Evolutionary conservation across 2,113 vertebrate genomes (phyloP).

Genomic region (Proterorhinus semilunaris): DNA sequence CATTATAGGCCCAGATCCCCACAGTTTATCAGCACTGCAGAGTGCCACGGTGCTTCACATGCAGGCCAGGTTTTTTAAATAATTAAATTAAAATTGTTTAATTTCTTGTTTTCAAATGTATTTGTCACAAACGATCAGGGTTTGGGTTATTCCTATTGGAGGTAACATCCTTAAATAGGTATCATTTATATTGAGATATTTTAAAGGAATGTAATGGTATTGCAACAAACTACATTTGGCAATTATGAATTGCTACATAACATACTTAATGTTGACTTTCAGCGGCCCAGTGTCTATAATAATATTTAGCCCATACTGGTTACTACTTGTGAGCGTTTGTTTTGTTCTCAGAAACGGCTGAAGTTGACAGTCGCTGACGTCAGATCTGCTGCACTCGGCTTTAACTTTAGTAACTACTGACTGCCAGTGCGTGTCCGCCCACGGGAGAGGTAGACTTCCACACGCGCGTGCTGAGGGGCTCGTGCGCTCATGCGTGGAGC

Average conservation of each 20-base stretch:
- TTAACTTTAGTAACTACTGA: constrained; percentile 63
- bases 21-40: neutral
- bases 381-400: constrained; percentile 1
- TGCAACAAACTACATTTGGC: too few species aligned
- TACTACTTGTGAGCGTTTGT: neutral
- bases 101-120: too few species aligned
- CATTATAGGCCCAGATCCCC: constrained; percentile 48
- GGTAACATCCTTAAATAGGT: too few species aligned
- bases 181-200: too few species aligned
- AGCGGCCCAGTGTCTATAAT: neutral
- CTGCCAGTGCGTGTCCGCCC: constrained; percentile 63
- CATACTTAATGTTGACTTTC: too few species aligned
- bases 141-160: too few species aligned
- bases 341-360: neutral
- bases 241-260: too few species aligned
- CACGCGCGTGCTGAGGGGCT: constrained; percentile 55
- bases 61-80: neutral
- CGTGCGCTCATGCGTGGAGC: constrained; percentile 56
- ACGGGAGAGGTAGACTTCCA: constrained; percentile 61
- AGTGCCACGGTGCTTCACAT: neutral
- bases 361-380: constrained; percentile 6
- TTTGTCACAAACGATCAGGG: too few species aligned
- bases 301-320: neutral
- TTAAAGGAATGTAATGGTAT: too few species aligned
- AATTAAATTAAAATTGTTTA: neutral